Percentiles rank a stretch among this genome's conserved stretches.
phyloP scores from a whole-genome alignment of 2,888 invertebrate genomes.

The Mythimna ferrago region DNA sequence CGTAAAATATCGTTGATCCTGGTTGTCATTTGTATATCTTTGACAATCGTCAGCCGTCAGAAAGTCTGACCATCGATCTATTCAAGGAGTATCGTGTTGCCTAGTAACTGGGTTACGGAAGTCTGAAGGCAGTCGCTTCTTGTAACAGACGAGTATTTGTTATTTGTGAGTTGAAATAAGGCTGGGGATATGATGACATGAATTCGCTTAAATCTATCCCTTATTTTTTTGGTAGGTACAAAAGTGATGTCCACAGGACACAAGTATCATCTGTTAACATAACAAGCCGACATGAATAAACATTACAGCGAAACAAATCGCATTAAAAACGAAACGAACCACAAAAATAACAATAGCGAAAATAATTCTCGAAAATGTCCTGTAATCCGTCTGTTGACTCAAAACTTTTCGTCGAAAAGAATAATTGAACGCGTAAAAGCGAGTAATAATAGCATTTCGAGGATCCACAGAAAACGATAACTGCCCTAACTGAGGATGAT shows the following conservation, averaged over 20 bases:
- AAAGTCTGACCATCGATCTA: neutral
- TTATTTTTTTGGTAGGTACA: neutral
- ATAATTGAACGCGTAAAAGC: slow-evolving; percentile 64
- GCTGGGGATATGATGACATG: no score
- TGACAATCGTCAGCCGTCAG: neutral
- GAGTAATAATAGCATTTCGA: slow-evolving; percentile 66
- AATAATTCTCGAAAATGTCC: slow-evolving; percentile 51
- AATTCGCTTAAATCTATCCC: no score
- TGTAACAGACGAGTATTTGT: no score
- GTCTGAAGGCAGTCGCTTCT: no score
- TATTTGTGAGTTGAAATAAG: no score
- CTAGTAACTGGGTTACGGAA: no score
- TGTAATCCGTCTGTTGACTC: slow-evolving; percentile 64
- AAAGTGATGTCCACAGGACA: no score
- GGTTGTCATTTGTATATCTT: neutral
- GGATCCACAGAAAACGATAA: slow-evolving; percentile 66
- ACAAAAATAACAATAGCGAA: slow-evolving; percentile 53
- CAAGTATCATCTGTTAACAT: slow-evolving; percentile 5
- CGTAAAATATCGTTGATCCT: no score
- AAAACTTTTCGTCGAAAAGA: slow-evolving; percentile 61
- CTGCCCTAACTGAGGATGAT: slow-evolving; percentile 69
- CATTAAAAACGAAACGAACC: slow-evolving; percentile 40
- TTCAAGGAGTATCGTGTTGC: no score
- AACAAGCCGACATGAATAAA: slow-evolving; percentile 25
- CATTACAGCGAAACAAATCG: slow-evolving; percentile 40